A percentile compares a stretch with the other conserved stretches of the same genome.
Conservation (phyloP, 2,888 invertebrate genomes). For the Brachynemurus nebulosus region DNA sequence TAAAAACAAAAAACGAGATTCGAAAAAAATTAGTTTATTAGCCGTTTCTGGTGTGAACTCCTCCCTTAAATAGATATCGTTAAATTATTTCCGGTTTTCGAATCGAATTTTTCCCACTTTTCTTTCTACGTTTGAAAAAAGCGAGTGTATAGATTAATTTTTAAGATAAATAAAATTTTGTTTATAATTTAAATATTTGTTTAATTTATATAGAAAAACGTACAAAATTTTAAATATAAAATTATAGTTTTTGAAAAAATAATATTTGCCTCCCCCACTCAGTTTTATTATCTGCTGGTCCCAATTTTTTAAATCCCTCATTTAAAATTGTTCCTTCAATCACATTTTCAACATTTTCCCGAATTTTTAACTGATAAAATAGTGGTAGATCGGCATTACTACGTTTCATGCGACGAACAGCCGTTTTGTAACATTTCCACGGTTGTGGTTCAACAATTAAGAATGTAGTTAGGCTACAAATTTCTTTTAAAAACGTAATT, state of each 20-base stretch:
- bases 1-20: no score
- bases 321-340: conserved; percentile 42
- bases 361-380: conserved; percentile 43
- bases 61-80: no score
- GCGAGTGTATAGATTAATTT: not conserved
- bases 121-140: no score
- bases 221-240: no score
- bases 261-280: conserved; percentile 57
- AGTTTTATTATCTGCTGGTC: conserved; percentile 43
- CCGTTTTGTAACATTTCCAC: conserved; percentile 72
- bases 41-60: no score
- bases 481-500: conserved; percentile 41
- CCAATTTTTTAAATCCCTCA: conserved; percentile 35
- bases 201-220: no score
- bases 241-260: conserved; percentile 1
- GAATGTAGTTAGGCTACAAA: conserved; percentile 38
- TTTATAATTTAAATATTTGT: no score
- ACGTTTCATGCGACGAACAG: conserved; percentile 54
- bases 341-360: conserved; percentile 41
- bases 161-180: not conserved
- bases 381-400: conserved; percentile 43
- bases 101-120: no score
- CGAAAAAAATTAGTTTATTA: no score
- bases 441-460: conserved; percentile 70
- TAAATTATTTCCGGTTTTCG: no score